A percentile compares a stretch with the other conserved stretches of the same genome.
Evolutionary conservation across 2,797 vertebrate genomes (phyloP).

Genomic region (Anguilla marmorata): DNA sequence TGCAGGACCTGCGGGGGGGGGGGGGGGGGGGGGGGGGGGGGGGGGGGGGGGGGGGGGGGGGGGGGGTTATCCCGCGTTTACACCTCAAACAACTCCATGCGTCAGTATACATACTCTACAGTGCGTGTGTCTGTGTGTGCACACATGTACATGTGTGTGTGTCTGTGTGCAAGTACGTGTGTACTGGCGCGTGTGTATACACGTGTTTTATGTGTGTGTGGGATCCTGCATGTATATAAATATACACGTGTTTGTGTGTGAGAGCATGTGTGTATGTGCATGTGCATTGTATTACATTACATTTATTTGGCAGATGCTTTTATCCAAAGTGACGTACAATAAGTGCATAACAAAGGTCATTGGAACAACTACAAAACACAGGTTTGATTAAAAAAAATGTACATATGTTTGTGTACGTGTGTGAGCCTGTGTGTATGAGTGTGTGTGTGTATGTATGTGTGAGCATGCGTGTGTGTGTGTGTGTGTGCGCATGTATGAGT

Average conservation of each 20-base stretch:
- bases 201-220: background rate
- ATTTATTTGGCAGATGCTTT: no score
- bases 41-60: background rate
- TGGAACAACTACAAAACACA: no score
- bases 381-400: no score
- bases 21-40: background rate
- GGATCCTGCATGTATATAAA: background rate
- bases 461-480: background rate
- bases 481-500: background rate
- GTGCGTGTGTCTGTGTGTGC: background rate
- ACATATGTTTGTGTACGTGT: background rate
- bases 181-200: no score
- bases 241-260: background rate
- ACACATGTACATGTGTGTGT: background rate
- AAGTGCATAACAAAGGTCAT: no score
- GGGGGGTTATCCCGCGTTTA: background rate
- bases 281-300: no score
- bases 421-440: background rate
- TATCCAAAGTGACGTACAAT: no score
- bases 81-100: background rate
- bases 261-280: background rate
- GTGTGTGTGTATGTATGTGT: background rate
- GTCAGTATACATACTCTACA: background rate
- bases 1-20: slow-evolving; percentile 77
- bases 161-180: background rate